These are phyloP conservation scores for Leptura quadrifasciata DNA, from an alignment of 2,888 invertebrate genomes.

Conservation along the genomic window DNA sequence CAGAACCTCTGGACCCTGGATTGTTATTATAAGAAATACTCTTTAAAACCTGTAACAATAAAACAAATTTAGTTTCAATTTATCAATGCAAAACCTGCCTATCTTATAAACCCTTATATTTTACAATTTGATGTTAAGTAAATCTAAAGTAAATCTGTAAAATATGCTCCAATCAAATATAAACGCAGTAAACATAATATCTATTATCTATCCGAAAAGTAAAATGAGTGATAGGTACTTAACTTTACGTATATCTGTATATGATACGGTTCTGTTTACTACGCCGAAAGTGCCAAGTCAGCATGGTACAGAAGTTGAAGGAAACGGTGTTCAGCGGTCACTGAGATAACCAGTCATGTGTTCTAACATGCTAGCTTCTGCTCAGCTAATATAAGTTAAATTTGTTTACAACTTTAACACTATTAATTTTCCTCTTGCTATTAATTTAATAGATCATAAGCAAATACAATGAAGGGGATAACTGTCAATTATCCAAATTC, in stretches of 20 bases:
- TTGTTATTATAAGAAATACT: no score
- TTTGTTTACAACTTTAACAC: conserved; percentile 50
- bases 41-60: no score
- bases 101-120: no score
- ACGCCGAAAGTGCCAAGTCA: conserved; percentile 64
- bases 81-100: no score
- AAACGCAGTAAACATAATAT: no score
- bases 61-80: no score
- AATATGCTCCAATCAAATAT: no score
- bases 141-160: no score
- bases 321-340: conserved; percentile 68
- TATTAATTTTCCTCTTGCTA: conserved; percentile 31
- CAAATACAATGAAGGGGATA: conserved; percentile 1
- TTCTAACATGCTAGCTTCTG: conserved; percentile 50
- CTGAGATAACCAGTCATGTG: conserved; percentile 61
- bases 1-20: no score
- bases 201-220: no score
- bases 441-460: conserved; percentile 30
- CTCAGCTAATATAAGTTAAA: conserved; percentile 48
- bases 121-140: no score
- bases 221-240: background rate
- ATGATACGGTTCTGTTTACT: conserved; percentile 59
- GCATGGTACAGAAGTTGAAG: conserved; percentile 63
- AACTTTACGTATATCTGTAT: background rate
- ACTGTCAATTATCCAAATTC: background rate